Evolutionary conservation across 2,888 invertebrate genomes (phyloP).

Genomic region (Parnassius glacialis): DNA sequence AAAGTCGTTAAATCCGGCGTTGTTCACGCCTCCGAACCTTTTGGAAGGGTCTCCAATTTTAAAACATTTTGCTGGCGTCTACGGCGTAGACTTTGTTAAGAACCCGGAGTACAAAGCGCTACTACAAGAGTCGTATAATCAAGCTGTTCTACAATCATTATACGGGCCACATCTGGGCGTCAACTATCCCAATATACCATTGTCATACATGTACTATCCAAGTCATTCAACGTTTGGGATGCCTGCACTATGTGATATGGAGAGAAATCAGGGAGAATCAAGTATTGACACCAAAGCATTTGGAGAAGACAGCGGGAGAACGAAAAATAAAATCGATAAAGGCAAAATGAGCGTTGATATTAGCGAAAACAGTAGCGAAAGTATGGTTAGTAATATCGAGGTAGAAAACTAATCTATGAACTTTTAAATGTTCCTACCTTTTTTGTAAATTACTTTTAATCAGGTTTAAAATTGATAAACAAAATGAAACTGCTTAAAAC

Average conservation of each 20-base stretch:
- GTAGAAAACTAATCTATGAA: slow-evolving; percentile 63
- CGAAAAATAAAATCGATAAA: slow-evolving; percentile 54
- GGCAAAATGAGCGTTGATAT: slow-evolving; percentile 52
- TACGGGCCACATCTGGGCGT: slow-evolving; percentile 74
- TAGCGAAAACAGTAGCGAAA: slow-evolving; percentile 73
- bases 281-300: slow-evolving; percentile 47
- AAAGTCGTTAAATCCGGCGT: slow-evolving; percentile 58
- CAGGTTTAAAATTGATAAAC: too few relatives aligned
- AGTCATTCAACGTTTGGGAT: slow-evolving; percentile 67
- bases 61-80: slow-evolving; percentile 75
- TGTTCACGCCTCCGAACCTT: slow-evolving; percentile 60
- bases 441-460: neutral
- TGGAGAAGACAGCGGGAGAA: slow-evolving; percentile 49
- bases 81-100: slow-evolving; percentile 73
- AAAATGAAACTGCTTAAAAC: too few relatives aligned
- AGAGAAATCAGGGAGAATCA: slow-evolving; percentile 53
- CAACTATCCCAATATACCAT: slow-evolving; percentile 66
- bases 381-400: slow-evolving; percentile 78
- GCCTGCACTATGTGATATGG: slow-evolving; percentile 60
- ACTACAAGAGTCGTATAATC: slow-evolving; percentile 74
- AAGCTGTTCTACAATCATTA: slow-evolving; percentile 71
- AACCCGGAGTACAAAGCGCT: slow-evolving; percentile 74
- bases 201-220: slow-evolving; percentile 76
- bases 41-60: slow-evolving; percentile 70
- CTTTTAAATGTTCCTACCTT: neutral